Conservation (phyloP, 2,888 invertebrate species). For the Dascillus cervinus region DNA sequence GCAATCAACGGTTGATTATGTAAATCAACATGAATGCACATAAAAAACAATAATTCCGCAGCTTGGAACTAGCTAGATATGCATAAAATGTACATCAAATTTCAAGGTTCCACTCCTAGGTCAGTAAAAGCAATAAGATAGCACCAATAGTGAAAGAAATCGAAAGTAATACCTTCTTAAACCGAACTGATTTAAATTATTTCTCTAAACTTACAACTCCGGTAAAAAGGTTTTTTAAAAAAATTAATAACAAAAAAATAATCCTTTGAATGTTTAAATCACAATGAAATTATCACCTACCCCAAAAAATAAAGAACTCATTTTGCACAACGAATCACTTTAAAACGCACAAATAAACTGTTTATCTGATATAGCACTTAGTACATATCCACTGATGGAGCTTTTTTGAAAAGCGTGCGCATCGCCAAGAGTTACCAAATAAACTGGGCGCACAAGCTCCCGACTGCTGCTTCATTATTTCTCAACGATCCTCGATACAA, state of each 20-base stretch:
- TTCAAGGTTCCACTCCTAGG: slow-evolving; percentile 8
- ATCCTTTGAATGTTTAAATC: too few relatives aligned
- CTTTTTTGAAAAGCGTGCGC: slow-evolving; percentile 35
- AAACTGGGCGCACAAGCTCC: slow-evolving; percentile 35
- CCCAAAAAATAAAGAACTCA: slow-evolving; percentile 1
- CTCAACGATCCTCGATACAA: slow-evolving; percentile 27
- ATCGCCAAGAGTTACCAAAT: slow-evolving; percentile 37
- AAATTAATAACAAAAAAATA: not conserved
- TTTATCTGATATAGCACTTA: slow-evolving; percentile 5
- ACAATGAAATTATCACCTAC: slow-evolving; percentile 2
- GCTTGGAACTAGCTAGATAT: too few relatives aligned
- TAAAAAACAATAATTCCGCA: too few relatives aligned
- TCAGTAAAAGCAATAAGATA: slow-evolving; percentile 8
- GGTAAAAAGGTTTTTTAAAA: not conserved
- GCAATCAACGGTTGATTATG: too few relatives aligned
- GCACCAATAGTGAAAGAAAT: slow-evolving; percentile 6
- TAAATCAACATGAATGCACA: too few relatives aligned
- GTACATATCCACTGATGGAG: slow-evolving; percentile 8
- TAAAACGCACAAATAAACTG: slow-evolving; percentile 4
- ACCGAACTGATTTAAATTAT: too few relatives aligned
- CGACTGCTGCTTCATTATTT: slow-evolving; percentile 35
- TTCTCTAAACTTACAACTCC: not conserved
- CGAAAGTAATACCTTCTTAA: slow-evolving; percentile 1
- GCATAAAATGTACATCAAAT: slow-evolving; percentile 4
- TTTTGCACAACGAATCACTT: slow-evolving; percentile 3